Evolutionary conservation across 2,113 vertebrate genomes (phyloP).

Genomic region (Sterna hirundo): DNA sequence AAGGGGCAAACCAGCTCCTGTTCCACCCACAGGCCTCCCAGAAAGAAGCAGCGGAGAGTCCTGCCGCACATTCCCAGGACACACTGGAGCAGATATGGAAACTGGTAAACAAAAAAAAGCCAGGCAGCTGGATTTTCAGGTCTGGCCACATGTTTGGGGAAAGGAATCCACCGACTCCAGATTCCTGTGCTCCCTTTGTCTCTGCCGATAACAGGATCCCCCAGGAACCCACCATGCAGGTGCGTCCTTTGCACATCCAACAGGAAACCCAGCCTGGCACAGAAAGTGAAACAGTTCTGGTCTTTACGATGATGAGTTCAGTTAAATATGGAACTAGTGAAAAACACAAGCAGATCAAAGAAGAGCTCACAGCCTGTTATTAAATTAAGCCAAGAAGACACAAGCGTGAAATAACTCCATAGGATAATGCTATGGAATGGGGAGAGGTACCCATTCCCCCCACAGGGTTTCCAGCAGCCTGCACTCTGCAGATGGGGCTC

Average conservation of each 20-base stretch:
- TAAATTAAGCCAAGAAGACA: not conserved
- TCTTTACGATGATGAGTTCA: not conserved
- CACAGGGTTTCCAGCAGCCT: not conserved
- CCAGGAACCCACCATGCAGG: not conserved
- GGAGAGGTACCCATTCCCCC: not conserved
- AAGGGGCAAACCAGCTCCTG: not conserved
- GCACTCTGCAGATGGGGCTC: fast-evolving
- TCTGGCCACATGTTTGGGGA: conserved; percentile 19
- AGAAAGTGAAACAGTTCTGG: conserved; percentile 28
- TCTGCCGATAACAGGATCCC: not conserved
- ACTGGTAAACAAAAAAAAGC: conserved; percentile 16
- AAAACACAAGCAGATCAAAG: conserved; percentile 43
- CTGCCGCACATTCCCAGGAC: not conserved
- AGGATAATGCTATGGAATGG: not conserved
- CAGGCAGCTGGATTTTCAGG: conserved; percentile 44
- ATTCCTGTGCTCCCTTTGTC: not conserved
- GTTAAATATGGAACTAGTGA: not conserved
- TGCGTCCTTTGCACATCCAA: not conserved
- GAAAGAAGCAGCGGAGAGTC: not conserved
- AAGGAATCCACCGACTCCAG: conserved; percentile 16
- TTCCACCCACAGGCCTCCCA: not conserved
- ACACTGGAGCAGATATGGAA: not conserved
- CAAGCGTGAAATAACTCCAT: not conserved
- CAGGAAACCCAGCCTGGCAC: conserved; percentile 8
- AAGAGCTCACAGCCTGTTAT: not conserved